A percentile compares a stretch with the other conserved stretches of the same genome.
phyloP scores from a whole-genome alignment of 2,113 vertebrate species.

The Pachypanchax playfairii region DNA sequence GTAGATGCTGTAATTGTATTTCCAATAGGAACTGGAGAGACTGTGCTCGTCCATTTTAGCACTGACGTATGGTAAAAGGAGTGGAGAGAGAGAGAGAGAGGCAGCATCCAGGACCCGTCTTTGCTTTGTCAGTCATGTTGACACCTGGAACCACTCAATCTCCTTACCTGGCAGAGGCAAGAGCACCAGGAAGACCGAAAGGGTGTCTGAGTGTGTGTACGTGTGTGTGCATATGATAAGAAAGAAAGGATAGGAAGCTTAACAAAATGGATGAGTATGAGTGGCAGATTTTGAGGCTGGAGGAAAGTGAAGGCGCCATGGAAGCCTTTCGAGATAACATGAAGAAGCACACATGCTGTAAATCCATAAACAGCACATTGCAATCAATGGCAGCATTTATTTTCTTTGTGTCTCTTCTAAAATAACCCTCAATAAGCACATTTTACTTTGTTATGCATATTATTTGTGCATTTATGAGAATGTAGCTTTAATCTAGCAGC shows the following conservation, averaged over 20 bases:
- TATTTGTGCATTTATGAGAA: slow-evolving; percentile 6
- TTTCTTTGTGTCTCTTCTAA: neutral
- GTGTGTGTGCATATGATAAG: slow-evolving; percentile 6
- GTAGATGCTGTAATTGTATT: slow-evolving; percentile 40
- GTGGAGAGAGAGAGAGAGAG: slow-evolving; percentile 40
- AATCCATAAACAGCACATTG: neutral
- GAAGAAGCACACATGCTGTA: slow-evolving; percentile 3
- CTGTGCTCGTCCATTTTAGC: slow-evolving; percentile 48
- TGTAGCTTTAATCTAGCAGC: slow-evolving; percentile 20
- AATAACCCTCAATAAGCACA: slow-evolving; percentile 25
- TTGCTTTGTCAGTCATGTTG: slow-evolving; percentile 44
- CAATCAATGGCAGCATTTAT: neutral
- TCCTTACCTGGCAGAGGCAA: slow-evolving; percentile 50
- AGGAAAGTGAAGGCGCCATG: slow-evolving; percentile 11
- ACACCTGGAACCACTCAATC: slow-evolving; percentile 61
- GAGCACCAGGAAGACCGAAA: slow-evolving; percentile 8
- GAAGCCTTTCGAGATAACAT: slow-evolving; percentile 25
- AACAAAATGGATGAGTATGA: slow-evolving; percentile 42
- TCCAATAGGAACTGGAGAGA: slow-evolving; percentile 17
- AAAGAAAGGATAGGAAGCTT: slow-evolving; percentile 26
- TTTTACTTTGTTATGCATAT: neutral
- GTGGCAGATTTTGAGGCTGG: slow-evolving; percentile 8
- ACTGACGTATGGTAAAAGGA: slow-evolving; percentile 44
- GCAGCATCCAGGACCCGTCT: slow-evolving; percentile 33
- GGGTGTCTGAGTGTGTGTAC: slow-evolving; percentile 2